Percentiles rank a stretch among this genome's conserved stretches.
Conservation (phyloP, 2,888 invertebrate genomes). For the Catocala fraxini region DNA sequence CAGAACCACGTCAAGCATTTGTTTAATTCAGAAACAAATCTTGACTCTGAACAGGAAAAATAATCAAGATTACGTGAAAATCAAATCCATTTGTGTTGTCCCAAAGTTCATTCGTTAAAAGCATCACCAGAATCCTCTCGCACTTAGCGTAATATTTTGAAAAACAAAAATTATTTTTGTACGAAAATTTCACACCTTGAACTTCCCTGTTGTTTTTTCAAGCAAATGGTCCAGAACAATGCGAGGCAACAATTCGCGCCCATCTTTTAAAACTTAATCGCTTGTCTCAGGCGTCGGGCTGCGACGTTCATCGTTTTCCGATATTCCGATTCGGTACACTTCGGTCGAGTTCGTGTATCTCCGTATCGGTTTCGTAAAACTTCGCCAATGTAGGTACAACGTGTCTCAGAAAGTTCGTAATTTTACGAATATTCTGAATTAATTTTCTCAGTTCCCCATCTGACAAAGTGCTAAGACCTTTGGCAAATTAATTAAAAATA, state of each 20-base stretch:
- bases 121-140: slow-evolving; percentile 11
- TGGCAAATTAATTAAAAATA: slow-evolving; percentile 45
- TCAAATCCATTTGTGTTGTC: too few species aligned
- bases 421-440: slow-evolving; percentile 37
- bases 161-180: slow-evolving; percentile 43
- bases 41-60: too few species aligned
- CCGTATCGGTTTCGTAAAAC: slow-evolving; percentile 22
- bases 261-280: slow-evolving; percentile 60
- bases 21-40: too few species aligned
- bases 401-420: slow-evolving; percentile 36
- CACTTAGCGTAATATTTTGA: slow-evolving; percentile 27
- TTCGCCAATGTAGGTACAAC: slow-evolving; percentile 22
- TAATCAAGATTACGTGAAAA: too few species aligned
- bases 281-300: slow-evolving; percentile 46
- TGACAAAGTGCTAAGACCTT: slow-evolving; percentile 40
- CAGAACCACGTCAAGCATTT: too few species aligned
- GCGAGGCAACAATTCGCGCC: slow-evolving; percentile 48
- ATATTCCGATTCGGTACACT: slow-evolving; percentile 54
- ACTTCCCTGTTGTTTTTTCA: slow-evolving; percentile 42
- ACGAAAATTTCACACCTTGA: slow-evolving; percentile 47
- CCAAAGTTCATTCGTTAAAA: slow-evolving; percentile 13
- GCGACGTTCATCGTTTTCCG: slow-evolving; percentile 60
- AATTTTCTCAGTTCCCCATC: slow-evolving; percentile 21
- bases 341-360: slow-evolving; percentile 31
- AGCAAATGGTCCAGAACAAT: slow-evolving; percentile 56